Percentiles rank a stretch among this genome's conserved stretches.
phyloP scores from a whole-genome alignment of 2,113 vertebrate genomes.

The Hoplias malabaricus region DNA sequence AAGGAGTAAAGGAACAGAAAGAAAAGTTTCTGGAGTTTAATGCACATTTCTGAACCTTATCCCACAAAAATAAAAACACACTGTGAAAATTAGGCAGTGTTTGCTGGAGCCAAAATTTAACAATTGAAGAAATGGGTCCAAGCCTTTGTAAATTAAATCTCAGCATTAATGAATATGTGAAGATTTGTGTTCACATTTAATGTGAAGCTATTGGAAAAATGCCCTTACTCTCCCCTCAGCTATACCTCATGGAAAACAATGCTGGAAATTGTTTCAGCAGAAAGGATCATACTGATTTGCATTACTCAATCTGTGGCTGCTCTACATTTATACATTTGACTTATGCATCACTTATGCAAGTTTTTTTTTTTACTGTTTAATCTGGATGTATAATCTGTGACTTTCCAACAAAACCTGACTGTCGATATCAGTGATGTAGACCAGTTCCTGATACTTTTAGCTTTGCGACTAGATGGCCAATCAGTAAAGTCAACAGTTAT shows the following conservation, averaged over 20 bases:
- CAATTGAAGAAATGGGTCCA: constrained; percentile 56
- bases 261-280: neutral
- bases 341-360: no score
- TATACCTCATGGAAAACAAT: neutral
- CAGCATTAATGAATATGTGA: constrained; percentile 51
- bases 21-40: constrained; percentile 24
- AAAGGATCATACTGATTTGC: neutral
- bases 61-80: constrained; percentile 41
- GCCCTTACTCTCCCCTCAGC: constrained; percentile 28
- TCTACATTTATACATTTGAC: neutral
- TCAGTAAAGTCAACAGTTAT: no score
- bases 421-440: neutral
- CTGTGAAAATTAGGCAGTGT: constrained; percentile 57
- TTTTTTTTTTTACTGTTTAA: neutral
- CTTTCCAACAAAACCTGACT: neutral
- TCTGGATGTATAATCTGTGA: neutral
- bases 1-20: neutral
- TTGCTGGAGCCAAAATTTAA: constrained; percentile 53
- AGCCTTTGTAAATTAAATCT: constrained; percentile 52
- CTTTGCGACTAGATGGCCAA: neutral
- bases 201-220: constrained; percentile 50
- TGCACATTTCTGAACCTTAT: constrained; percentile 36
- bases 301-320: neutral
- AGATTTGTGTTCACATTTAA: constrained; percentile 47
- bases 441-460: neutral